phyloP scores from a whole-genome alignment of 2,888 invertebrate genomes.

The Andrena chrysosceles region DNA sequence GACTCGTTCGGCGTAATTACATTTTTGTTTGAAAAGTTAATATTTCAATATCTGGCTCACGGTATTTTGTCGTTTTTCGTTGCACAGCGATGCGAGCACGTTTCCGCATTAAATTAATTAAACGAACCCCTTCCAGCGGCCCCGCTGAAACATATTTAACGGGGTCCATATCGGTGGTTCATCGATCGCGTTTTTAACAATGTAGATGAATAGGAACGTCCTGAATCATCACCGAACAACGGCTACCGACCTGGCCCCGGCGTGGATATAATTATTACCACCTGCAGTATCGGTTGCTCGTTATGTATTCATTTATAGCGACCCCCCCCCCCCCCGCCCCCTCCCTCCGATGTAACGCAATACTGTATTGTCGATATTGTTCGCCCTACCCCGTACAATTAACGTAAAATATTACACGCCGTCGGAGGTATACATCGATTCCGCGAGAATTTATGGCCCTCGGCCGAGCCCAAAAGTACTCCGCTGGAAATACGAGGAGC shows the following conservation, averaged over 20 bases:
- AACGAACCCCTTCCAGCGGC: conserved; percentile 34
- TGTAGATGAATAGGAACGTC: conserved; percentile 49
- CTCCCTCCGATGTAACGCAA: conserved; percentile 66
- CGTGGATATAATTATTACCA: conserved; percentile 70
- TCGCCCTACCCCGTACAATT: conserved; percentile 65
- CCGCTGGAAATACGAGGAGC: conserved; percentile 47
- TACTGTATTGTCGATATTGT: conserved; percentile 71
- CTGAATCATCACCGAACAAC: conserved; percentile 68
- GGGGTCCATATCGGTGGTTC: conserved; percentile 21
- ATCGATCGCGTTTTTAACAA: conserved; percentile 62
- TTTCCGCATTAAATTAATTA: conserved; percentile 61
- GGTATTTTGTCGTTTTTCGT: conserved; percentile 41
- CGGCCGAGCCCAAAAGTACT: conserved; percentile 30
- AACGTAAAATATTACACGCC: conserved; percentile 72
- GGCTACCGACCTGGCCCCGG: conserved; percentile 42
- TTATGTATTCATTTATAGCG: conserved; percentile 72
- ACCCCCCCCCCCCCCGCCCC: neutral
- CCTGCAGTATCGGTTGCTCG: conserved; percentile 67
- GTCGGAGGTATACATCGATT: conserved; percentile 60
- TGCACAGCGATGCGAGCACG: neutral
- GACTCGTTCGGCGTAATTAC: conserved; percentile 34
- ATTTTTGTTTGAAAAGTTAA: conserved; percentile 60
- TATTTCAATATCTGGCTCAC: conserved; percentile 44
- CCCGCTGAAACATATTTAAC: conserved; percentile 43
- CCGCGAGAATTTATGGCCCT: conserved; percentile 59